Evolutionary conservation across 2,888 invertebrate species (phyloP), one percentile per base, ranked within the genome.

Genomic region (Eupithecia subfuscata): DNA sequence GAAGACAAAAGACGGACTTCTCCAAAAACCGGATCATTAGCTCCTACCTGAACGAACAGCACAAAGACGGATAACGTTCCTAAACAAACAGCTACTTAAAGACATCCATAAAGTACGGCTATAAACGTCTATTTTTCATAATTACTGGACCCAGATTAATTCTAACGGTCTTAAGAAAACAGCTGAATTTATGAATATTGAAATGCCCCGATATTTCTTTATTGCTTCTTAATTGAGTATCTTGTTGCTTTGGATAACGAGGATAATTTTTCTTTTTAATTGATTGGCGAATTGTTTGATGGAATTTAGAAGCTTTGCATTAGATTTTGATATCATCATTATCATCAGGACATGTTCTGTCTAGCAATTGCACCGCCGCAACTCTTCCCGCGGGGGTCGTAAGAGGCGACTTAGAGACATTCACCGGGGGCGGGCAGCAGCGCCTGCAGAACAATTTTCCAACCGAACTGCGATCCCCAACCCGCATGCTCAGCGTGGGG

Each of bases 61-160:
- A 9, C 22, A 67, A 72, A 67, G 56, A 48, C 67, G 65, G 70
- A 73, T 64, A 64, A 3, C 40, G 18, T 18, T 30, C n/a, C 43
- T 69, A 75, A 75, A 76, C 75, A 76, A 76, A 75, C 76, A 81
- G 78, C 77, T 76, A 78, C 77, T 78, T 79, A 80, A 73, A 76
- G 72, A 77, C 77, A 73, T 70, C 73, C 78, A 79, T 82, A 81
- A 82, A 81, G 69, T 71, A 81, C 68, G 67, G 71, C 74, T 79
- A 78, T 82, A 80, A 82, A 80, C 74, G 75, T 80, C 79, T 73
- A 80, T 79, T 80, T 78, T 81, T 75, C 78, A 77, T 81, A 83
- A 83, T 83, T 82, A 82, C 81, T 34, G 73, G 56, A 45, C 71
- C 75, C 60, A 79, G 80, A 81, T 82, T 81, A 81, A 80, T 81